Base-by-base conservation (phyloP, 2,113 vertebrate genomes). In the Halichoerus grypus region DNA sequence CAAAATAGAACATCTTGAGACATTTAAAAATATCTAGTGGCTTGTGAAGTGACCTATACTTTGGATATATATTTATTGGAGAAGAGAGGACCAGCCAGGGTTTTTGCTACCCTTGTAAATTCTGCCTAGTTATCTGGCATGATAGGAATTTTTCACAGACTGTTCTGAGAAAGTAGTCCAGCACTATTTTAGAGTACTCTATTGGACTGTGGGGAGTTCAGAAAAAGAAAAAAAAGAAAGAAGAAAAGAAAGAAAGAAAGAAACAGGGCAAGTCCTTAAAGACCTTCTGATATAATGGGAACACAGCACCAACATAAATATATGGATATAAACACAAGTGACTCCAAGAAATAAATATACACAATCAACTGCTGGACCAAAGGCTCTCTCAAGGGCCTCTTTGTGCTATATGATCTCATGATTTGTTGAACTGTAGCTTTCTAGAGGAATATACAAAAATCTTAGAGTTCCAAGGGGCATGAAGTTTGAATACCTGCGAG, bases 271-370 rank as follows among this genome's bases (percentile, higher is more conserved):
- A 84, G 46, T 95, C 55, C 49, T 97, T 89, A 90, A 86, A 91
- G 84, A 91, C 46, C 63, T 96, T 81, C 39, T 88, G 61, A 59
- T 71, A 91, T 76, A 97, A 96, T 96, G 71, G 55, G 71, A 88
- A 96, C 88, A 96, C 12, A 90, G 14, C 26, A 94, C 63, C 91
- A 92, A 96, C 81, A 98, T 96, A 97, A 97, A 98, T 96, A 98
- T 95, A 65, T 96, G 36, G 81, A 86, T 93, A 93, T 88, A 97
- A 95, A 94, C 55, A 96, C 65, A 96, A 93, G 59, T 89, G 84
- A 79, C 88, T 96, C 79, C 28, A 85, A 94, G 87, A 98, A 97
- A 97, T 97, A 98, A 97, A 97, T 96, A 97, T 96, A 96, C n/a
- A 96, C 65, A 96, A 94, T 84, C 92, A 96, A 92, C 72, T 91